A percentile compares a stretch with the other conserved stretches of the same genome.
Evolutionary conservation across 23 tunicate species (phyloP).

Genomic region (Diplosoma virens): DNA sequence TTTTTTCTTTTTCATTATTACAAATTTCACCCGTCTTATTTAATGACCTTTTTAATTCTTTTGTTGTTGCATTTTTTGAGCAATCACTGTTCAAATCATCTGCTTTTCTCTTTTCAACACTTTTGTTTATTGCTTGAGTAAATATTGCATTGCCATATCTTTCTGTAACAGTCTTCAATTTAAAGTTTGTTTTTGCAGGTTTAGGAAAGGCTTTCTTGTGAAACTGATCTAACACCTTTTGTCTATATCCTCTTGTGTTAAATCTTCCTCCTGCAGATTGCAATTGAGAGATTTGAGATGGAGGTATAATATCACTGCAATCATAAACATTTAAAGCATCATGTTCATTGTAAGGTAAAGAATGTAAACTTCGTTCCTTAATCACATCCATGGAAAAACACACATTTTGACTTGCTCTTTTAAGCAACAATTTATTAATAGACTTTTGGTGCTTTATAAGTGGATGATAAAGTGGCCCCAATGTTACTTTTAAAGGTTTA

Average conservation of each 20-base stretch:
- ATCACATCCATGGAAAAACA: slow-evolving; percentile 65
- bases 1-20: not conserved
- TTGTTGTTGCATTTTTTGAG: too few species aligned
- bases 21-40: not conserved
- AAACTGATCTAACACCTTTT: slow-evolving; percentile 57
- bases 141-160: slow-evolving; percentile 30
- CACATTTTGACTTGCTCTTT: slow-evolving; percentile 46
- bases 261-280: slow-evolving; percentile 49
- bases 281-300: not conserved
- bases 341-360: slow-evolving; percentile 50
- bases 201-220: slow-evolving; percentile 45
- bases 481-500: slow-evolving; percentile 22
- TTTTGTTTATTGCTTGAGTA: too few species aligned
- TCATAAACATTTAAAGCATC: slow-evolving; percentile 48
- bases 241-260: slow-evolving; percentile 52
- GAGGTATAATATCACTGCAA: slow-evolving; percentile 31
- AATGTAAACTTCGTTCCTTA: slow-evolving; percentile 61
- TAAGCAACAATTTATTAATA: slow-evolving; percentile 33
- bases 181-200: slow-evolving; percentile 32
- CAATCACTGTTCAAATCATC: not conserved
- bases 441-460: slow-evolving; percentile 51
- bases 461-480: slow-evolving; percentile 54
- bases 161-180: slow-evolving; percentile 37
- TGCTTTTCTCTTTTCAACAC: not conserved
- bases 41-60: too few species aligned